Base-by-base conservation (phyloP, 2,888 invertebrate genomes). In the Octonoba sinensis region DNA sequence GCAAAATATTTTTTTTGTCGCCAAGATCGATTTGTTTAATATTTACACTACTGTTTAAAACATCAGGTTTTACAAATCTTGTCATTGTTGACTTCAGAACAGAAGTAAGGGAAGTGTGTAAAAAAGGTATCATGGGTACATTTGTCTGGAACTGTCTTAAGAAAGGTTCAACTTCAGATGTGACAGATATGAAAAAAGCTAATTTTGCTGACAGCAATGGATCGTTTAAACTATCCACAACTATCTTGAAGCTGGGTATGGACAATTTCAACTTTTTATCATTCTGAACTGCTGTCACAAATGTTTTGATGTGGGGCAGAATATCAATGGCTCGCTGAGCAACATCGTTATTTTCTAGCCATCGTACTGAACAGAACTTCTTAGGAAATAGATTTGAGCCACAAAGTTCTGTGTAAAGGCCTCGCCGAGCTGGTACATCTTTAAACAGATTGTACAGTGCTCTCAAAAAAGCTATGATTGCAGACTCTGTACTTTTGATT, bases 281-380 rank as follows among this genome's bases (percentile, higher is more conserved):
- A 20, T 64, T 18, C 4, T 16, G 12, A 27, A 20, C 47, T 27
- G 27, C 6, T 4, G 18, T 36, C 1, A 60, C 27, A 59, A 71
- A 71, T n/a, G 44, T 60, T 22, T 4, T 46, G 4, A 71, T 8
- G 20, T 47, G 15, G 0, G 71, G 71, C 0, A 71, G 47, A 2
- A 71, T 71, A 6, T 71, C 47, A 6, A 24, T 18, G 0, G 24
- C 59, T 8, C 27, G 36, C 0, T 46, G 24, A 1, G 62, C 71
- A 16, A 71, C 71, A 47, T 46, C 4, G 1, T 12, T 36, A 44
- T 71, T 71, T 47, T 71, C 22, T 8, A 71, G 60, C 71, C 71
- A 71, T 3, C 71, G 1, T 0, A 71, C 60, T 16, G 60, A 59
- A 60, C 71, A 71, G 59, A 71, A 71, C n/a, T 71, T 71, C 0